phyloP scores from a whole-genome alignment of 2,113 vertebrate species.

The Lophotis ruficrista region DNA sequence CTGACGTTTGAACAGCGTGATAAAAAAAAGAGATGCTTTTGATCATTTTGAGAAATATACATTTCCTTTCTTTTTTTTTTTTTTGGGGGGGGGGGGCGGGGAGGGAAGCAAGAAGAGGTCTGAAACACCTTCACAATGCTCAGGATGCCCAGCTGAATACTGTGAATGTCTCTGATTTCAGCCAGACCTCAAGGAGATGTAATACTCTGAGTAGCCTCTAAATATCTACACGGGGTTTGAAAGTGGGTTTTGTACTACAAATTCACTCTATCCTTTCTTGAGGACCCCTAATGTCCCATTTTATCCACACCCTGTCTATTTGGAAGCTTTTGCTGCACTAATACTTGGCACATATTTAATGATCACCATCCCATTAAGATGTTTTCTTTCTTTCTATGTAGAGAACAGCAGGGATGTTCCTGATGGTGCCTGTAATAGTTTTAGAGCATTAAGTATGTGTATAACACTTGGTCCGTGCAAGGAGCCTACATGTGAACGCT shows the following conservation, averaged over 20 bases:
- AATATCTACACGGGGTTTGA: background rate
- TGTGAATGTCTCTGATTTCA: background rate
- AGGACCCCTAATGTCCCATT: background rate
- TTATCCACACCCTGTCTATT: background rate
- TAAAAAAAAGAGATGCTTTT: background rate
- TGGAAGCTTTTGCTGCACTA: background rate
- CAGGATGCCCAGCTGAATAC: background rate
- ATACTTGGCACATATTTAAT: background rate
- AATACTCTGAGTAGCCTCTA: background rate
- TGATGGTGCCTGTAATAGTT: background rate
- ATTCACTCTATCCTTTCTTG: background rate
- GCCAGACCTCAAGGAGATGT: background rate
- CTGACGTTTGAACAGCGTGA: background rate
- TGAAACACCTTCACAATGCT: background rate
- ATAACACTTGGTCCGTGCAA: background rate
- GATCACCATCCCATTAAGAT: background rate
- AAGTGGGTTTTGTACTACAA: background rate
- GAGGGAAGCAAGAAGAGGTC: background rate
- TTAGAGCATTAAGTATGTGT: background rate
- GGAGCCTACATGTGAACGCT: background rate
- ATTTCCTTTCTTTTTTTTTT: background rate
- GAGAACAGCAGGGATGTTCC: background rate
- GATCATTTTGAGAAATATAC: background rate
- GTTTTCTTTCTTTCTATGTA: background rate
- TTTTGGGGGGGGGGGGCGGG: too few species aligned